Conservation (phyloP, 1,140 invertebrate species). For the Andricus grossulariae region DNA sequence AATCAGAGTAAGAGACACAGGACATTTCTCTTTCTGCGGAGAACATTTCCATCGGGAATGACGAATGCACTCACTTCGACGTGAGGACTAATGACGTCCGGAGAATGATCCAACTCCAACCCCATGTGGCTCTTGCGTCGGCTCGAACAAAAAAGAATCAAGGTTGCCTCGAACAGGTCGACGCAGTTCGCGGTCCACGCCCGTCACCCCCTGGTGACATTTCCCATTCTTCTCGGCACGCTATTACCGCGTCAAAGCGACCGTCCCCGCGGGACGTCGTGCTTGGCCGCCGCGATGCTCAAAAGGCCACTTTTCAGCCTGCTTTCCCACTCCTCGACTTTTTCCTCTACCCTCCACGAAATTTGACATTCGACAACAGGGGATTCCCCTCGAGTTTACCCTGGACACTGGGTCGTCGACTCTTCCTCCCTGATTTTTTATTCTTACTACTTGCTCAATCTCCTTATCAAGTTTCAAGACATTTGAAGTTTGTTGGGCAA, state of each 20-base stretch:
- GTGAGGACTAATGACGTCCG: constrained; percentile 66
- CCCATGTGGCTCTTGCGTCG: constrained; percentile 65
- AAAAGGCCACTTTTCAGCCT: constrained; percentile 43
- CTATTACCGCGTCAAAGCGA: constrained; percentile 72
- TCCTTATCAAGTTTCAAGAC: not conserved
- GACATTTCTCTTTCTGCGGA: constrained; percentile 26
- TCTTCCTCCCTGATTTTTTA: not conserved
- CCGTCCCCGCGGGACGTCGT: constrained; percentile 72
- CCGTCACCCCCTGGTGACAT: constrained; percentile 74
- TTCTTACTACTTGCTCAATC: not conserved
- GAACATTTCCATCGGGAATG: constrained; percentile 44
- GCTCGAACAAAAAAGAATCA: constrained; percentile 64
- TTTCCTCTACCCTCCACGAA: not conserved
- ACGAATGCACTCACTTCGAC: constrained; percentile 65
- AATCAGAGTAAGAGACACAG: constrained; percentile 11
- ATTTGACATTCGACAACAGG: not conserved
- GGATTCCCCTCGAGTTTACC: not conserved
- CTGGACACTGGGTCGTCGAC: not conserved
- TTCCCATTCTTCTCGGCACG: constrained; percentile 75
- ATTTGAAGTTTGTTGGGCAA: not conserved
- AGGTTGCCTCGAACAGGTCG: constrained; percentile 58
- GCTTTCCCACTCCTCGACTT: constrained; percentile 41
- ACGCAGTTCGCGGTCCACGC: constrained; percentile 48
- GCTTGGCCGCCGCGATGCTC: constrained; percentile 34
- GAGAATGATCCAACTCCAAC: constrained; percentile 67